Base-by-base conservation (phyloP, 2,113 vertebrate genomes). In the Nothobranchius furzeri region DNA sequence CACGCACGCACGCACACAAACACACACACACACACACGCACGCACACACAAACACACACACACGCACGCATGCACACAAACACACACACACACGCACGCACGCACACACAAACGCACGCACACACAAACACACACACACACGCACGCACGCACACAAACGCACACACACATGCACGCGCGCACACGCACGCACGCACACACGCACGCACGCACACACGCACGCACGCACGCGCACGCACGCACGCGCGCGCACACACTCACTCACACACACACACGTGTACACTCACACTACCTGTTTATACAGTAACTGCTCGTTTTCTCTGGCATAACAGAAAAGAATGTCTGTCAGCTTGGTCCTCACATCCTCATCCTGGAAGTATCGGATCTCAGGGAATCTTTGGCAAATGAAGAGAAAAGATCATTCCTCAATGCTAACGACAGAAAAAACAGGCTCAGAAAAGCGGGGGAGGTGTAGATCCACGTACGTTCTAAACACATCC, bases 321-420 rank as follows among this genome's bases (percentile, higher is more conserved):
- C 98, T 93, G 85, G 96, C 97, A 0, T 97, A 98, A 90, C 98
- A 98, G 92, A 99, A 99, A 58, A 99, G 95, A 90, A 99, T 96
- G 93, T 99, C 97, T 58, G 97, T 99, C 93, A 99, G 92, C 91
- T 97, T 98, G 66, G 95, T 95, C 90, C 96, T 94, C 80, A 99
- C 96, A 53, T 94, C 95, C 62, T 97, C 96, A 77, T 96, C 94
- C 82, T 98, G 98, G 89, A 99, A 99, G 93, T 97, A 99, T 64
- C 95, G 93, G 89, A 98, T 99, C 94, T 99, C 98, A 69, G 98
- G 98, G 93, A 99, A 99, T 86, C 98, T 91, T 94, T 11, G 0
- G 10, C 6, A 73, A 37, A 60, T 2, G 9, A 15, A 55, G 24
- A 49, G 10, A 42, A 42, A 42, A 30, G 30, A 4, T 30, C 30